Evolutionary conservation across 2,888 invertebrate species (phyloP).

Genomic region (Drosophila robusta): DNA sequence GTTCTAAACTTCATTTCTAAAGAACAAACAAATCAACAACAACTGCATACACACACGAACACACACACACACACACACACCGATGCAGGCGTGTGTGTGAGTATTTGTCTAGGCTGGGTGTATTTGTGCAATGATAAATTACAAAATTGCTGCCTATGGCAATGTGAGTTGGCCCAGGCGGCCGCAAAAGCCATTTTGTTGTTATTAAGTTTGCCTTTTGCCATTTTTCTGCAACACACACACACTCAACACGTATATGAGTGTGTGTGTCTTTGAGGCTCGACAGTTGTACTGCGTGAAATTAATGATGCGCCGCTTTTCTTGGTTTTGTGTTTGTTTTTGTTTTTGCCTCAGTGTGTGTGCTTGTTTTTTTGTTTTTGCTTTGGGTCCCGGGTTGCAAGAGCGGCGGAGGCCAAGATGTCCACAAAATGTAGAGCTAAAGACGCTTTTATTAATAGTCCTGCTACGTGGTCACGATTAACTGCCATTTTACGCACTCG

Average conservation of each 20-base stretch:
- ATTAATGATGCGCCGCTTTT: conserved; percentile 77
- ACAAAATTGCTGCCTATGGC: conserved; percentile 78
- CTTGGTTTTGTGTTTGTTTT: conserved; percentile 48
- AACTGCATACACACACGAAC: conserved; percentile 38
- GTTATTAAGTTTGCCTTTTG: conserved; percentile 81
- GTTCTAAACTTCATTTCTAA: conserved; percentile 72
- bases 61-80: conserved; percentile 27
- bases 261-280: conserved; percentile 53
- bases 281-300: conserved; percentile 80
- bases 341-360: conserved; percentile 26
- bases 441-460: conserved; percentile 80
- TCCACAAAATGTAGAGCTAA: conserved; percentile 77
- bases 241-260: conserved; percentile 36
- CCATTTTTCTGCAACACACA: conserved; percentile 62
- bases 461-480: conserved; percentile 78
- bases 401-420: conserved; percentile 53
- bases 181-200: conserved; percentile 80
- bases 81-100: conserved; percentile 22
- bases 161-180: conserved; percentile 67
- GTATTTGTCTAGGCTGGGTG: conserved; percentile 51
- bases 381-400: conserved; percentile 31
- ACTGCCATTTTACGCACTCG: conserved; percentile 79
- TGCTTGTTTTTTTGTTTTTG: neutral
- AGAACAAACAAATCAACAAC: conserved; percentile 57
- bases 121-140: conserved; percentile 80